Evolutionary conservation across 2,113 vertebrate genomes (phyloP), one percentile per base, ranked within the genome.

Genomic region (Cyanoramphus novaezelandiae): DNA sequence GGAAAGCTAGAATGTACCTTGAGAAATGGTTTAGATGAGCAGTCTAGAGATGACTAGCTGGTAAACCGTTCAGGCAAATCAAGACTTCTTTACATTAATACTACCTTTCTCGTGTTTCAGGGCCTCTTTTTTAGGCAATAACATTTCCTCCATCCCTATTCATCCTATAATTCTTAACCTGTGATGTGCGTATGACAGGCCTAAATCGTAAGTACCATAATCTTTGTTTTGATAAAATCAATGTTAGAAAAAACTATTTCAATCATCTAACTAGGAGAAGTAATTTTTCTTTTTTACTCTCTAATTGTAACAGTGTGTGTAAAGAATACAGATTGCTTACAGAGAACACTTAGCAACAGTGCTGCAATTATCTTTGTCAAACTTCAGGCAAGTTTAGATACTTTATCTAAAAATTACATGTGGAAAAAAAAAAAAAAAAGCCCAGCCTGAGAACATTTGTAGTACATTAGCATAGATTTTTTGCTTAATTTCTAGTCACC

Each of bases 361-460:
- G 13, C 62, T 95, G 75, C 64, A 88, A 95, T 86, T 84, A 90
- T 81, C 29, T 94, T 77, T 88, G 82, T 84, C 91, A 95, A 97
- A 93, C 35, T 90, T 90, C 63, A 94, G 91, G 39, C 49, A 78
- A 86, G 21, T 91, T 87, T 72, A 68, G 75, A 24, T 86, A 88
- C 70, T 93, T 92, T 85, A 29, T 67, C 92, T 87, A 90, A 88
- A 95, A 96, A 82, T 31, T 82, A 10, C 11, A 13, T 13, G 12
- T 59, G 31, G 46, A 92, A 65, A 81, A 43, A 43, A 44, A 95
- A 68, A 81, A 17, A 33, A 68, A 16, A 27, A 70, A 83, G 21
- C 39, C 33, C 77, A 88, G 77, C 37, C 88, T 53, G n/a, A 31
- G 53, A 90, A 74, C 39, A 43, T 64, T 55, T 78, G 72, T 64